These are phyloP conservation scores for Crambe crambe DNA, from an alignment of 37 sponge, comb jelly and placozoan genomes.

Conservation along the genomic window DNA sequence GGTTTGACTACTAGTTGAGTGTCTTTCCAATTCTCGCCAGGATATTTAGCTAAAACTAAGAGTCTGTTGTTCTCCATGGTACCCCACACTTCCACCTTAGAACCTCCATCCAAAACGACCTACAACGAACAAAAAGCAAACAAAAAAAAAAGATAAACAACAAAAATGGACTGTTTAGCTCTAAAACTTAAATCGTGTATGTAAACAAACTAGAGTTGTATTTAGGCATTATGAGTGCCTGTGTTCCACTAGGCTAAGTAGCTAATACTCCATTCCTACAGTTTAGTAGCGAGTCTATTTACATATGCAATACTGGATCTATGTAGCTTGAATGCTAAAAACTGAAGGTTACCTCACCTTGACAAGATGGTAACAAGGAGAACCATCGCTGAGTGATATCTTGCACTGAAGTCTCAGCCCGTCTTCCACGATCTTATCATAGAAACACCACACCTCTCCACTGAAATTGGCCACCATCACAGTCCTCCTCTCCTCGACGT, in stretches of 20 bases:
- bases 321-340: no score
- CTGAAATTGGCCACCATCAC: slow-evolving; percentile 49
- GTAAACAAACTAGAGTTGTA: no score
- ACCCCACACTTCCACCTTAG: slow-evolving; percentile 69
- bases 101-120: not conserved
- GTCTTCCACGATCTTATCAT: slow-evolving; percentile 6
- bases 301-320: no score
- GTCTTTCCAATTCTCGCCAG: slow-evolving; percentile 4
- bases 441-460: slow-evolving; percentile 60
- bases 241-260: no score
- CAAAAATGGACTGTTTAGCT: no score
- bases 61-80: slow-evolving; percentile 58
- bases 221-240: no score
- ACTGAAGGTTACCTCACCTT: slow-evolving; percentile 42
- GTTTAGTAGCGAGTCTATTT: no score
- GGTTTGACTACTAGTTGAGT: slow-evolving; percentile 8
- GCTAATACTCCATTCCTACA: no score
- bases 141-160: no score
- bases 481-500: slow-evolving; percentile 36
- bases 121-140: not conserved
- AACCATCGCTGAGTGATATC: slow-evolving; percentile 17
- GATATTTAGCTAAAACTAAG: slow-evolving; percentile 21
- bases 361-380: slow-evolving; percentile 42
- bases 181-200: no score
- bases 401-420: slow-evolving; percentile 21